phyloP scores from a whole-genome alignment of 1,140 invertebrate genomes.

The Hycleus cichorii region DNA sequence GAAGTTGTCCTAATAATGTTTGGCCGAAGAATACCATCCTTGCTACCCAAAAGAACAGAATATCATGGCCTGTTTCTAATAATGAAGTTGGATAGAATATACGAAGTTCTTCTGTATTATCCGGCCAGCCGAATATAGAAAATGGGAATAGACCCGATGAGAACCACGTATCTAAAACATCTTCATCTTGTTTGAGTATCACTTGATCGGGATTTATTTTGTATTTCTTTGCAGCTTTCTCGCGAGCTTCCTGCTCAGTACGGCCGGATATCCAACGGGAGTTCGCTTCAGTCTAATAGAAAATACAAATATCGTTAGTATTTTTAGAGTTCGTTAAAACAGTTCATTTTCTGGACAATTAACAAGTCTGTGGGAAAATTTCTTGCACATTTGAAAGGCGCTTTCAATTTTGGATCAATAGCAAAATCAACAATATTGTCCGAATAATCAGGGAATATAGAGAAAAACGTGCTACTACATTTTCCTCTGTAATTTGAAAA shows the following conservation, averaged over 20 bases:
- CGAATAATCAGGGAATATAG: too few relatives aligned
- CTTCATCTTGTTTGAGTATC: conserved; percentile 74
- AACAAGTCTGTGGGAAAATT: too few relatives aligned
- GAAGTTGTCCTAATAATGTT: conserved; percentile 82
- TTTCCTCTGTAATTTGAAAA: too few relatives aligned
- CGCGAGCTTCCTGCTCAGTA: conserved; percentile 71
- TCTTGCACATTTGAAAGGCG: too few relatives aligned
- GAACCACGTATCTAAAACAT: conserved; percentile 99
- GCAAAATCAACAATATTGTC: too few relatives aligned
- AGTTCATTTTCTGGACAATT: too few relatives aligned
- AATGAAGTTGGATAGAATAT: conserved; percentile 90
- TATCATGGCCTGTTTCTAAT: conserved; percentile 96
- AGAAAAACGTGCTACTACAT: too few relatives aligned
- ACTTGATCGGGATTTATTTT: conserved; percentile 62
- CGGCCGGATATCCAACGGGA: conserved; percentile 88
- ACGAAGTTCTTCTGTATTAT: conserved; percentile 61
- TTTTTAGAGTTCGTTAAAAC: too few relatives aligned
- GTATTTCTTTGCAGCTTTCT: conserved; percentile 79
- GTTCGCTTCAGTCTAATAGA: conserved; percentile 52
- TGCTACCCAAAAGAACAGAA: conserved; percentile 99
- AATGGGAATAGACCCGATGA: conserved; percentile 96
- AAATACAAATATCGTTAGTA: background rate
- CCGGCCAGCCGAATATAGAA: conserved; percentile 96
- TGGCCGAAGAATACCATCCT: conserved; percentile 97
- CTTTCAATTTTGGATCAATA: too few relatives aligned